phyloP scores from a whole-genome alignment of 1,140 invertebrate species.

The Diploscapter pachys region DNA sequence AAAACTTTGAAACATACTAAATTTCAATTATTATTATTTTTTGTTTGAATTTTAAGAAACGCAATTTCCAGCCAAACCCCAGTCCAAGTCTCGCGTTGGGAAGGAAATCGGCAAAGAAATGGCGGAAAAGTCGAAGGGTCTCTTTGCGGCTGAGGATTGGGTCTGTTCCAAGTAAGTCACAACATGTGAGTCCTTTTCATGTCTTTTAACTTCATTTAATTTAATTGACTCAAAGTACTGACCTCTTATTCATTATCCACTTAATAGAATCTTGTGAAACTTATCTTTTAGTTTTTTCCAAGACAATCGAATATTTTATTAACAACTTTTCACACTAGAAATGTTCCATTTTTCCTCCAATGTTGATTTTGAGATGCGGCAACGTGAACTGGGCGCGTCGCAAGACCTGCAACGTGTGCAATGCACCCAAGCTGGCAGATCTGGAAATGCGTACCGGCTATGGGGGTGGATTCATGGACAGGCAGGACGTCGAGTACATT shows the following conservation, averaged over 20 bases:
- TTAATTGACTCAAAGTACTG: too few species aligned
- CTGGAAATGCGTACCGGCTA: constrained; percentile 70
- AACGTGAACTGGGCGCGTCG: constrained; percentile 99
- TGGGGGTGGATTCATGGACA: constrained; percentile 77
- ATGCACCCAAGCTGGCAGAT: constrained; percentile 91
- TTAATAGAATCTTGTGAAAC: too few species aligned
- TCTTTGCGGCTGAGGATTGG: constrained; percentile 99
- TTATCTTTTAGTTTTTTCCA: constrained; percentile 53
- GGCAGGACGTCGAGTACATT: constrained; percentile 86
- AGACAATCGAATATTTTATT: constrained; percentile 22
- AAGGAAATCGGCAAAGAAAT: constrained; percentile 95
- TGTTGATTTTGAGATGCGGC: constrained; percentile 70
- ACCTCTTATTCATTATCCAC: too few species aligned
- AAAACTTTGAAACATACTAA: not conserved
- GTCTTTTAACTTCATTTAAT: too few species aligned
- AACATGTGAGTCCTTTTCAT: not conserved
- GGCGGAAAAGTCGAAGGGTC: constrained; percentile 93
- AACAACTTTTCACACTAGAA: constrained; percentile 16
- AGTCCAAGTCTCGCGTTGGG: constrained; percentile 76
- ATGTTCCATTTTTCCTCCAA: not conserved
- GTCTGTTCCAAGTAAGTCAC: constrained; percentile 81
- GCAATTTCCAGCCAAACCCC: constrained; percentile 43
- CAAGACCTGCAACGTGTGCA: constrained; percentile 95
- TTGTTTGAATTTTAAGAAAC: constrained; percentile 6
- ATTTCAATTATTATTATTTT: constrained; percentile 14